phyloP scores from a whole-genome alignment of 1,140 invertebrate species.

The Drosophila nasuta region DNA sequence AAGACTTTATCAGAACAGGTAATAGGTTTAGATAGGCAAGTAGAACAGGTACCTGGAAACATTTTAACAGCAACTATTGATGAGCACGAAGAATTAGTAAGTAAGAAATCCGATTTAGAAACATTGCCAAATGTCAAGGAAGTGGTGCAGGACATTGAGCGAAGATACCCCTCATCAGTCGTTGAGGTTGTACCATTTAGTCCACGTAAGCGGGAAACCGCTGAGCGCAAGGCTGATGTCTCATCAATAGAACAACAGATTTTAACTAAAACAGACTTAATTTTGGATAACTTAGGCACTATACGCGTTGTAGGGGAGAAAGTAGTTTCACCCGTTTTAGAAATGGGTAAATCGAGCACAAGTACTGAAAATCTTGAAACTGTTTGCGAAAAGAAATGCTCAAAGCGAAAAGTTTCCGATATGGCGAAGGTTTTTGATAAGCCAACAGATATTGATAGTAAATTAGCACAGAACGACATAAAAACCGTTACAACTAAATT shows the following conservation, averaged over 20 bases:
- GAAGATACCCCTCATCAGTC: slow-evolving; percentile 52
- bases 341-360: slow-evolving; percentile 29
- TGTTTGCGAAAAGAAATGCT: slow-evolving; percentile 66
- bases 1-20: slow-evolving; percentile 75
- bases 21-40: slow-evolving; percentile 66
- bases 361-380: slow-evolving; percentile 61
- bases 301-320: slow-evolving; percentile 33
- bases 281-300: slow-evolving; percentile 59
- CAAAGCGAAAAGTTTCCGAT: slow-evolving; percentile 61
- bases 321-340: slow-evolving; percentile 46
- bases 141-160: slow-evolving; percentile 73
- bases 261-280: slow-evolving; percentile 69
- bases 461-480: slow-evolving; percentile 14
- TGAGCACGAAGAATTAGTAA: slow-evolving; percentile 61
- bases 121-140: slow-evolving; percentile 69
- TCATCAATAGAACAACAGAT: slow-evolving; percentile 69
- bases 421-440: slow-evolving; percentile 55
- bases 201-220: slow-evolving; percentile 54
- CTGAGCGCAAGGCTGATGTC: slow-evolving; percentile 57
- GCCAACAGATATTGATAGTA: slow-evolving; percentile 10
- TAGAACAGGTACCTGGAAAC: slow-evolving; percentile 65
- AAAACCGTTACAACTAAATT: slow-evolving; percentile 56
- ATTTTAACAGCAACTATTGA: slow-evolving; percentile 66
- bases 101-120: slow-evolving; percentile 54
- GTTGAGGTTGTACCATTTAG: slow-evolving; percentile 75